Base-by-base conservation (phyloP, 2,888 invertebrate species). In the Cephus nigrinus region DNA sequence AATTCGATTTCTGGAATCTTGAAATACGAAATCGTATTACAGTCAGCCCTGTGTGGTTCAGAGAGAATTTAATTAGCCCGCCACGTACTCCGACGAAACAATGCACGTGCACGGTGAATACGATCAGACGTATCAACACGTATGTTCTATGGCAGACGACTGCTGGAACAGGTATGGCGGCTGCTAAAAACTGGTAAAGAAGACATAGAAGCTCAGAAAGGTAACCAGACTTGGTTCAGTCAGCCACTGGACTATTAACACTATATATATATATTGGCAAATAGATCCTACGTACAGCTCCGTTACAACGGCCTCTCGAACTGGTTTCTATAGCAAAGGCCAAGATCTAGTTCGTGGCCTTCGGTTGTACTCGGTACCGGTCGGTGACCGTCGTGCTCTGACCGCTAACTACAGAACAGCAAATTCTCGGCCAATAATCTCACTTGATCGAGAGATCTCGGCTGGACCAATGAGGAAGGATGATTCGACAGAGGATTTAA, bases 331-430 rank as follows among this genome's bases (percentile, higher is more conserved):
- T 11, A 33, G 80, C 82, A 85, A 84, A 86, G 86, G 86, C 87
- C 87, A 88, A 87, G 88, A 88, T 88, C 88, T 87, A 85, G 88
- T 87, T 88, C 86, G 86, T 83, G 86, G 86, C 88, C 88, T 88
- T 88, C 86, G 78, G 68, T 68, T 12, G 74, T 55, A 72, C 23
- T 55, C 55, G 55, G 55, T 55, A 55, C 5, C 55, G 55, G 55
- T 55, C 55, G 55, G 55, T 55, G 23, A 15, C 15, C 23, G 23
- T 55, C 55, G 55, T 23, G 55, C 23, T 55, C 55, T 55, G 23
- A 55, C 55, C 55, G 55, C 55, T 23, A 55, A 55, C 23, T 55
- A 23, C 55, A 23, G 4, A 55, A 23, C 23, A 23, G 55, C 23
- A 23, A 55, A 23, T 55, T 55, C 55, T 55, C 23, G 2, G 55